Base-by-base conservation (phyloP, 2,888 invertebrate genomes). In the Thelaira solivaga region DNA sequence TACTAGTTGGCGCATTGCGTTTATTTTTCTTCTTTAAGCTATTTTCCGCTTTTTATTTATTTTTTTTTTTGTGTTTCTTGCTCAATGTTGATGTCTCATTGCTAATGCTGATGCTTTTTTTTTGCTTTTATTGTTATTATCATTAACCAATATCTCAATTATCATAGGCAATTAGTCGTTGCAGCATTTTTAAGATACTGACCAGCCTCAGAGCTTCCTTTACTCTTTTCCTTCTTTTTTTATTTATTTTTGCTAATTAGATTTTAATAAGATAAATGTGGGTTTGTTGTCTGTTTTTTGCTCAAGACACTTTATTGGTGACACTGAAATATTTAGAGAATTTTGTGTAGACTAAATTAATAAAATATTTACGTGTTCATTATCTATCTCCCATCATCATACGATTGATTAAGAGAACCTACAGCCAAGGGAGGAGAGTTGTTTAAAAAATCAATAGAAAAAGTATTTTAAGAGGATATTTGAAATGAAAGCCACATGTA, bases 111-210 rank as follows among this genome's bases (percentile, higher is more conserved):
- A n/a, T n/a, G n/a, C n/a, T 51, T 34, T 43, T 31, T 29, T 61
- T 65, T 49, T 69, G 8, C 13, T 47, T 36, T 61, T 74, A 39
- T 67, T 71, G 22, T 41, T 59, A 36, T 57, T 67, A 77, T 75
- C 68, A 73, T 75, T 57, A 61, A 43, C 62, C 75, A 75, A 80
- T 80, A 80, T 80, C 80, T 80, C 77, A 80, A 80, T 80, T 77
- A 80, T 80, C 77, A 68, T 68, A 77, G 72, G 80, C 77, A 80
- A 80, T 80, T 80, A 77, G 80, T 77, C 68, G 71, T 43, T 61
- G 61, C 61, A 43, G 49, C 55, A 76, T 73, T 73, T 77, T 62
- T 67, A 10, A 55, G 61, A 64, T 68, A 68, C 43, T 36, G 24
- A 20, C 16, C 20, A 10, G 4, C 41, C 18, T 2, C 10, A 34